These are phyloP conservation scores for Nephrotoma guestfalica DNA, from an alignment of 2,888 invertebrate genomes.

Conservation along the genomic window DNA sequence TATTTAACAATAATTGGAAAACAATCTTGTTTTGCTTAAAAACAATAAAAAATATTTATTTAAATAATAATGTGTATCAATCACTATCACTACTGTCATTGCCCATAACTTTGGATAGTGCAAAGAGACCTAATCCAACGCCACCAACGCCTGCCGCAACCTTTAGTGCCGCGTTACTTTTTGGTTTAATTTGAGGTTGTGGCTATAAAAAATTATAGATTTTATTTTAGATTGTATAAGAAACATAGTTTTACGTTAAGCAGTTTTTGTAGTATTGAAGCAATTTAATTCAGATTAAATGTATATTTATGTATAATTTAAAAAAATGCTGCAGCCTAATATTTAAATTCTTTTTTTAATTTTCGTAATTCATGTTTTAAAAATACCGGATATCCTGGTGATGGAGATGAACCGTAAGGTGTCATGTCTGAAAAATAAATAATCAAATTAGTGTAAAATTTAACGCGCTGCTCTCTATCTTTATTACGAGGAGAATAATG, in stretches of 20 bases:
- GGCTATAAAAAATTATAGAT: not conserved
- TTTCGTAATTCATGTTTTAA: not conserved
- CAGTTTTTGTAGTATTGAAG: not conserved
- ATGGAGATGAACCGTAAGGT: not conserved
- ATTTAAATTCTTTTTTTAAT: not conserved
- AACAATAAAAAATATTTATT: not conserved
- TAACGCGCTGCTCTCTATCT: not conserved
- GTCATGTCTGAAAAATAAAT: not conserved
- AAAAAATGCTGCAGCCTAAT: not conserved
- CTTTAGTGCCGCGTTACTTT: constrained; percentile 9
- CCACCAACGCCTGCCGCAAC: constrained; percentile 11
- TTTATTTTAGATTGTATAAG: not conserved
- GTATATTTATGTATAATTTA: not conserved
- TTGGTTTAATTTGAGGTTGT: not conserved
- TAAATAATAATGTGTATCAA: constrained; percentile 3
- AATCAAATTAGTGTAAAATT: not conserved
- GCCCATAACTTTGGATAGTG: constrained; percentile 2
- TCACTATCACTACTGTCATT: constrained; percentile 9
- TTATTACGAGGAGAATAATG: not conserved
- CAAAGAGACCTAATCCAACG: constrained; percentile 10
- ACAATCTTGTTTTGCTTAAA: not conserved
- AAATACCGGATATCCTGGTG: not conserved
- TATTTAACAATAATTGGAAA: constrained; percentile 2
- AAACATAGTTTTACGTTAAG: not conserved
- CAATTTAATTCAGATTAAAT: not conserved